Base-by-base conservation (phyloP, 2,888 invertebrate species). In the Flabesymbios commensalis region DNA sequence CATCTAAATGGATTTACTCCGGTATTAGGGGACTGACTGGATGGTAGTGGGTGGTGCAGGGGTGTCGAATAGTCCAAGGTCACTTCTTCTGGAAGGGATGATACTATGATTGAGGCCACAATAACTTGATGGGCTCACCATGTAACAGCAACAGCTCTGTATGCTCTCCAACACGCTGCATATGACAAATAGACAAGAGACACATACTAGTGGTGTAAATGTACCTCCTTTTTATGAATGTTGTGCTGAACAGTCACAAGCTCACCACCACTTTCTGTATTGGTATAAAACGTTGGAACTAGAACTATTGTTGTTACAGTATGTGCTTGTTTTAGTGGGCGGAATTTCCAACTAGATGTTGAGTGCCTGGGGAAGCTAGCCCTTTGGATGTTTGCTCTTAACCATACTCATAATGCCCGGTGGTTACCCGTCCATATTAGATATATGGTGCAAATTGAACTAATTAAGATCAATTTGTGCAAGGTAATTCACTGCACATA, bases 361-460 rank as follows among this genome's bases (percentile, higher is more conserved):
- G 42, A 70, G 1, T 39, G 57, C 54, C 36, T 65, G 36, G n/a
- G n/a, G n/a, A n/a, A n/a, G n/a, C n/a, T n/a, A n/a, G n/a, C n/a
- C n/a, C n/a, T n/a, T n/a, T n/a, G 43, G 47, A 64, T 69, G 29
- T 68, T 71, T 66, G 68, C 65, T 14, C 57, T 60, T 31, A 63
- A 71, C 57, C 57, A 65, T 54, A 56, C 59, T 2, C 57, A 70
- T 55, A 71, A 72, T 64, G 63, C 69, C 4, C 48, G 71, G n/a
- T 72, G 72, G 69, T 33, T 74, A 2, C 65, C 71, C 14, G 49
- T 72, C 31, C 71, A 71, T 47, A 39, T 71, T 7, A 56, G 59
- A 32, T 66, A 72, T 53, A 68, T 72, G 69, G n/a, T 59, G 51
- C 14, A 56, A 1, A 67, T 48, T 69, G 64, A 19, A 31, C 59